A percentile compares a stretch with the other conserved stretches of the same genome.
Conservation (phyloP, 2,113 vertebrate species). For the Scomber japonicus region DNA sequence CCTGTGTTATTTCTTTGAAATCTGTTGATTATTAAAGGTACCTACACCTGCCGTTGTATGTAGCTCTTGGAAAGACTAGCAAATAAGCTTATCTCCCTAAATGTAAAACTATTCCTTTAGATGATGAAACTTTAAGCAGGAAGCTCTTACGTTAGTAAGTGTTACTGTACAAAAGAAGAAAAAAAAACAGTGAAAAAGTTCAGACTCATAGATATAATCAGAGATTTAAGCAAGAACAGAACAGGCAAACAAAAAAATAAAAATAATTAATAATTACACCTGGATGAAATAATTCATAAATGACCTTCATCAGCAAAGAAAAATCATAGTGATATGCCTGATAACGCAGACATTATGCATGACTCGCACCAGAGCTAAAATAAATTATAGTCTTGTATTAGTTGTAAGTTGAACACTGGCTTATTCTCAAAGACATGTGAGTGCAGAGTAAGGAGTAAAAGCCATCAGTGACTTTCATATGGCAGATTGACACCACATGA, state of each 20-base stretch:
- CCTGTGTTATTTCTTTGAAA: neutral
- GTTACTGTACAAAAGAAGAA: no score
- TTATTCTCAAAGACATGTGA: constrained; percentile 24
- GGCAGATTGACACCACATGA: constrained; percentile 52
- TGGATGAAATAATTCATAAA: neutral
- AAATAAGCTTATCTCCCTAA: no score
- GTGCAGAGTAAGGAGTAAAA: constrained; percentile 7
- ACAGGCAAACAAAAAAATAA: no score
- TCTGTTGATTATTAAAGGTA: neutral
- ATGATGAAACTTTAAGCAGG: no score
- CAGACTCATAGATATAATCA: no score
- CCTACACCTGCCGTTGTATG: neutral
- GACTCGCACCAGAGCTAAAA: neutral
- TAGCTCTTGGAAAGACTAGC: neutral
- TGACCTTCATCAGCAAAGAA: neutral
- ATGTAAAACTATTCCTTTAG: no score
- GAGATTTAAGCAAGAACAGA: no score
- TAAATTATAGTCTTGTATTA: neutral
- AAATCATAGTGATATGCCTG: neutral
- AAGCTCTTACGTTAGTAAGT: no score
- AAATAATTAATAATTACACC: no score
- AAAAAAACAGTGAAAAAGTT: no score
- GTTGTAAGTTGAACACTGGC: constrained; percentile 18
- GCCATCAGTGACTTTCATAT: constrained; percentile 12
- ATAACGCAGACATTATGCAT: neutral